phyloP scores from a whole-genome alignment of 2,888 invertebrate genomes.

The Liopterus haemorrhoidalis region DNA sequence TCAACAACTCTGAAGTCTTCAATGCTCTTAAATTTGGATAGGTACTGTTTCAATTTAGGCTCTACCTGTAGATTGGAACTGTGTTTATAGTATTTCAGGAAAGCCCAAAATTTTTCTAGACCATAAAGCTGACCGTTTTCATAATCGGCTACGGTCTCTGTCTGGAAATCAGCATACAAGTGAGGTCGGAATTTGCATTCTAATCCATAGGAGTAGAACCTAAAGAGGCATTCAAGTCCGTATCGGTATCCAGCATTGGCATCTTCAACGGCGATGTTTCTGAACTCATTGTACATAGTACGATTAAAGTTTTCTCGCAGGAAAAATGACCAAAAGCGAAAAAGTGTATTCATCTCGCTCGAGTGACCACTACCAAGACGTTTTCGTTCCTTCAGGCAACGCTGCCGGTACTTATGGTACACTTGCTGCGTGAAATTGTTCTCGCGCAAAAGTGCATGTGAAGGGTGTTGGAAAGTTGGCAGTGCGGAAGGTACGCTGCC shows the following conservation, averaged over 20 bases:
- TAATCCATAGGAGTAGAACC: slow-evolving; percentile 96
- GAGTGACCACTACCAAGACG: slow-evolving; percentile 90
- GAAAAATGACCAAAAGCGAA: slow-evolving; percentile 99
- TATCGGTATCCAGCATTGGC: slow-evolving; percentile 84
- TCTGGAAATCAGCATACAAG: slow-evolving; percentile 92
- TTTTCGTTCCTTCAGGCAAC: slow-evolving; percentile 92
- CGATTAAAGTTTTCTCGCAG: slow-evolving; percentile 95
- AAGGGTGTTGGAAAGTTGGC: slow-evolving; percentile 93
- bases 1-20: slow-evolving; percentile 83
- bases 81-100: slow-evolving; percentile 91
- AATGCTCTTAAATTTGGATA: slow-evolving; percentile 76
- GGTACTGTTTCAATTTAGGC: slow-evolving; percentile 62
- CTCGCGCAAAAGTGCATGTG: slow-evolving; percentile 87
- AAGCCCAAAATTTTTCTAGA: slow-evolving; percentile 99
- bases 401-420: slow-evolving; percentile 91
- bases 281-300: slow-evolving; percentile 97
- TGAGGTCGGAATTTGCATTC: slow-evolving; percentile 95
- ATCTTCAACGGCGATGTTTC: slow-evolving; percentile 87
- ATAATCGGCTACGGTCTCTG: slow-evolving; percentile 83
- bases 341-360: slow-evolving; percentile 99
- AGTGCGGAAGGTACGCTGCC: slow-evolving; percentile 75
- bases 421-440: slow-evolving; percentile 97
- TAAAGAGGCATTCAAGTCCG: slow-evolving; percentile 80
- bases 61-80: slow-evolving; percentile 68
- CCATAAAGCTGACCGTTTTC: slow-evolving; percentile 94